Percentiles rank a stretch among this genome's conserved stretches.
Evolutionary conservation across 2,797 vertebrate genomes (phyloP).

Genomic region (Chelmon rostratus): DNA sequence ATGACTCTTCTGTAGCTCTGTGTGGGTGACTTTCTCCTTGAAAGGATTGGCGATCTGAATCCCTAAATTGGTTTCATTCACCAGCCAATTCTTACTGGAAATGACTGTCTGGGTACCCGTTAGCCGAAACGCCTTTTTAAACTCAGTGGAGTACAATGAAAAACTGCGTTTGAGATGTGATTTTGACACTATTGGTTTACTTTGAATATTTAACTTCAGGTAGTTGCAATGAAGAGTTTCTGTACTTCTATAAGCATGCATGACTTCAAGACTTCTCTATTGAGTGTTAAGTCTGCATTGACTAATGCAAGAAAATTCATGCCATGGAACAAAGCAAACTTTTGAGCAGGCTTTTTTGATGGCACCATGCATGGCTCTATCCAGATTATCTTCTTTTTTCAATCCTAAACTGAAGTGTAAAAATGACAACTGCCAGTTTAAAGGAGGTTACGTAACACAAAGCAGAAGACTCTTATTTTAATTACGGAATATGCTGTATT

Average conservation of each 20-base stretch:
- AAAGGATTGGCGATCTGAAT: background rate
- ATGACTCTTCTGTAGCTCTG: constrained; percentile 75
- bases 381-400: no score
- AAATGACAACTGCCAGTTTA: background rate
- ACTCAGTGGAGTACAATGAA: background rate
- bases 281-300: background rate
- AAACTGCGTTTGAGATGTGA: background rate
- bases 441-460: background rate
- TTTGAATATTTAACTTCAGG: background rate
- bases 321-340: background rate
- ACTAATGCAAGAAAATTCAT: background rate
- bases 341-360: no score
- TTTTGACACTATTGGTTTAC: background rate
- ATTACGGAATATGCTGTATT: background rate
- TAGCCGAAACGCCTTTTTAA: constrained; percentile 17
- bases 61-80: constrained; percentile 23
- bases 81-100: constrained; percentile 16
- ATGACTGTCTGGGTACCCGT: background rate
- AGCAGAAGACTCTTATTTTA: background rate
- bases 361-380: background rate
- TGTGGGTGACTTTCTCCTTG: constrained; percentile 60
- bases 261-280: background rate
- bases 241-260: background rate
- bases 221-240: background rate
- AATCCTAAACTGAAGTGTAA: background rate